Evolutionary conservation across 2,888 invertebrate genomes (phyloP), one percentile per base, ranked within the genome.

Genomic region (Orchestes rusci): DNA sequence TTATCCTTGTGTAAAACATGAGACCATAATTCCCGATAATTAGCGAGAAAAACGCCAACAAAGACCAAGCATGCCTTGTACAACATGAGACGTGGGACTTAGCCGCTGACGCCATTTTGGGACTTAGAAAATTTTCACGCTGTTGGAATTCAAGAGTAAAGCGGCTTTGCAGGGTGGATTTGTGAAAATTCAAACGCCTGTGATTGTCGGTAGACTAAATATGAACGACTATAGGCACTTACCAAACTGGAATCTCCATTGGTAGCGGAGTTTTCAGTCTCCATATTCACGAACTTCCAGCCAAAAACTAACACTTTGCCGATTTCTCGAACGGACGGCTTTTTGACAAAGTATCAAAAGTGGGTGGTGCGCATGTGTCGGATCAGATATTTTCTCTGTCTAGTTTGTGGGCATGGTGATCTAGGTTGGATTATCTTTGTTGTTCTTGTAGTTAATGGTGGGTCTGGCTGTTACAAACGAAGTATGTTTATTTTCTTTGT

Each of bases 71-170:
- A 45, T 5, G 8, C 12, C 20, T n/a, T 7, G 4, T 18, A n/a
- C 20, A 42, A 40, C 33, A 34, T 31, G 35, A 55, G 54, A 72
- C 69, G 68, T 70, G 75, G 78, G 76, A 79, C 78, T 80, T 77
- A 75, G 74, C 74, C 75, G 75, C 76, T 79, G 84, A 80, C 85
- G 85, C 85, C 85, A 85, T 86, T 82, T 84, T 84, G 81, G 82
- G 83, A 84, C 84, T 84, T 84, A 76, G 76, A 77, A 76, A 76
- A 76, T 69, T 77, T 76, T 73, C 68, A 52, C 4, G n/a, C 12
- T 20, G 48, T 45, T 48, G 50, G 65, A 65, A 57, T 63, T 62
- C 74, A 77, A 71, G 68, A 76, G 45, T 45, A 45, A 40, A 45
- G 36, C 56, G 53, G 41, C 40, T 7, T 56, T 60, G 52, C 43